Evolutionary conservation across 2,113 vertebrate genomes (phyloP).

Genomic region (Pelecanus crispus): DNA sequence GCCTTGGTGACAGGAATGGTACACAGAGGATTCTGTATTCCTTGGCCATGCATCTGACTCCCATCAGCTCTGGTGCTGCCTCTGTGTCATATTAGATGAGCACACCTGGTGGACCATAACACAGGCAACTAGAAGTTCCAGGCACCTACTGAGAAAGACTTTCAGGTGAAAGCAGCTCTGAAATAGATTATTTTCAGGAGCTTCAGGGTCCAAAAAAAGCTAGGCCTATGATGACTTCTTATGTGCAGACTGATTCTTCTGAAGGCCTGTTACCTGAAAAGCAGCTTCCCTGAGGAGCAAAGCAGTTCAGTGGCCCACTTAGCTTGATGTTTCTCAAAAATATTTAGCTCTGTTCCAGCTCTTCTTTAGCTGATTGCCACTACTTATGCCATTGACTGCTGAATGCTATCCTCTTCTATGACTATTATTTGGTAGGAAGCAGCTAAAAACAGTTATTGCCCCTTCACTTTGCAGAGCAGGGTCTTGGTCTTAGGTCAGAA

Average conservation of each 20-base stretch:
- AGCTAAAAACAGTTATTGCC: neutral
- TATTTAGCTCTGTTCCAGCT: neutral
- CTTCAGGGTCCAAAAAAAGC: neutral
- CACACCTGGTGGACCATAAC: neutral
- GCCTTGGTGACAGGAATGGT: neutral
- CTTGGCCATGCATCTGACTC: neutral
- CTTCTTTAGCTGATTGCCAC: neutral
- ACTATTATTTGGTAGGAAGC: neutral
- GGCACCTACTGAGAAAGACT: neutral
- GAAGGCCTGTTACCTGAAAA: neutral
- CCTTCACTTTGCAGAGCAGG: neutral
- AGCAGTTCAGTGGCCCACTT: neutral
- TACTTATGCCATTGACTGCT: neutral
- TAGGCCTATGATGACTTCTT: neutral
- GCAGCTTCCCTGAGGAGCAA: neutral
- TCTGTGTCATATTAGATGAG: accelerated
- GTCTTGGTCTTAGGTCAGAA: neutral
- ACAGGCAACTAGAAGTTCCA: neutral
- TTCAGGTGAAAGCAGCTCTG: neutral
- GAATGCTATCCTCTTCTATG: neutral
- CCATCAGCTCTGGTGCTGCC: neutral
- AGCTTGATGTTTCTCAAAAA: neutral
- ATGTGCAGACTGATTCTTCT: neutral
- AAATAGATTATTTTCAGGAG: neutral
- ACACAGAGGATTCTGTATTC: neutral